phyloP scores from a whole-genome alignment of 2,888 invertebrate species.

The Sarcophaga carnaria region DNA sequence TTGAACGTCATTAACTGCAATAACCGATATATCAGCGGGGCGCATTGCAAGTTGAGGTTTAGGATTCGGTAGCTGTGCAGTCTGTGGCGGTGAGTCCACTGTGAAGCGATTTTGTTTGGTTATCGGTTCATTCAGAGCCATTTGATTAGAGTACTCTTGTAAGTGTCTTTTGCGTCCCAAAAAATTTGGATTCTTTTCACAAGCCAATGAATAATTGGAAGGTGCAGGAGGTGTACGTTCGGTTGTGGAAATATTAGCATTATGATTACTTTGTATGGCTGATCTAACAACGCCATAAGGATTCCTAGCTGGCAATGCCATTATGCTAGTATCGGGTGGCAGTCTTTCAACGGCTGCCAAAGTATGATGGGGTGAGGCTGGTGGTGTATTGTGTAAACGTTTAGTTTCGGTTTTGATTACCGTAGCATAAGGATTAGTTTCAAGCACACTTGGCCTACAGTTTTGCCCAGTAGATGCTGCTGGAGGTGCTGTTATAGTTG shows the following conservation, averaged over 20 bases:
- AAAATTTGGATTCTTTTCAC: conserved; percentile 75
- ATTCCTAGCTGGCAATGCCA: conserved; percentile 66
- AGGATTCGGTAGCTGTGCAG: conserved; percentile 7
- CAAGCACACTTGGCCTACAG: conserved; percentile 77
- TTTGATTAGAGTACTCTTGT: conserved; percentile 75
- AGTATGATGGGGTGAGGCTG: conserved; percentile 57
- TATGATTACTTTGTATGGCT: conserved; percentile 47
- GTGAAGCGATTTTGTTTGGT: conserved; percentile 72
- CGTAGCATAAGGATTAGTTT: conserved; percentile 77
- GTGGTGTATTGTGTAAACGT: conserved; percentile 49
- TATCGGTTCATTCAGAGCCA: conserved; percentile 55
- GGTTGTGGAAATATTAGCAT: conserved; percentile 35
- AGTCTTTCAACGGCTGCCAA: conserved; percentile 69
- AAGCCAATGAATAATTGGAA: conserved; percentile 48
- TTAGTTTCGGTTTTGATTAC: conserved; percentile 64
- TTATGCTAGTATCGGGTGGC: conserved; percentile 74
- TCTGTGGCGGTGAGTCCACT: conserved; percentile 46
- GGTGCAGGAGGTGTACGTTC: conserved; percentile 20
- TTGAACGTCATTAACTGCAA: conserved; percentile 73
- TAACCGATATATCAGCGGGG: conserved; percentile 74
- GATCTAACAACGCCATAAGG: conserved; percentile 49
- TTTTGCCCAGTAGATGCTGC: conserved; percentile 67
- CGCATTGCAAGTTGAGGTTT: conserved; percentile 64
- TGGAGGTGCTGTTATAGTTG: conserved; percentile 32
- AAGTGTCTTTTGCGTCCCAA: conserved; percentile 77